Base-by-base conservation (phyloP, 2,888 invertebrate genomes). In the Xestia xanthographa region DNA sequence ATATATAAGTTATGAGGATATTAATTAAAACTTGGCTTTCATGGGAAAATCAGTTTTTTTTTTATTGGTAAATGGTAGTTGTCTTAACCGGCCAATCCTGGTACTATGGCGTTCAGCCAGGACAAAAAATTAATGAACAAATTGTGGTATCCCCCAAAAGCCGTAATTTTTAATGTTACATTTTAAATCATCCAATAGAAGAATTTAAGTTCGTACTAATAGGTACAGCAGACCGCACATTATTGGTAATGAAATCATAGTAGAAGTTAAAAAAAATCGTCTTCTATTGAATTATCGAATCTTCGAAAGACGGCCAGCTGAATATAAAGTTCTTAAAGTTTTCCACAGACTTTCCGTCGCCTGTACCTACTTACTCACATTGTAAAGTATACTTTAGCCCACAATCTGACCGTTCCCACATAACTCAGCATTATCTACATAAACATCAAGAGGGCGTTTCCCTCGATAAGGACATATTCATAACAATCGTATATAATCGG, bases 371-470 rank as follows among this genome's bases (percentile, higher is more conserved):
- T 5, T 58, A 58, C 17, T 29, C 3, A 58, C 29, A 29, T 26
- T 29, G 3, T 29, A 58, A 58, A 26, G 6, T 17, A 26, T 29
- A 6, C 29, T 58, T 58, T 29, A 29, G 17, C 14, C 43, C 29
- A 48, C 63, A 74, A 63, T 72, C 56, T 26, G n/a, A 26, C 79
- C 5, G 48, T 81, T 79, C 82, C 68, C 79, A 82, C 76, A 81
- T 69, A 76, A 79, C 53, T 81, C 75, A 81, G 14, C 26, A 4
- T 34, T 80, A 69, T 82, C 77, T 12, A 14, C 14, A 22, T 38
- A 69, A 53, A 66, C 22, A 75, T 38, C 43, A 43, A 29, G 34
- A 76, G 77, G 77, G 82, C 79, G 79, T 81, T 82, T 80, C 77
- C 82, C 82, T 73, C 12, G 79, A 80, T 80, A 82, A 76, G 22